Conservation (phyloP, 2,888 invertebrate species). For the Idaea aversata region DNA sequence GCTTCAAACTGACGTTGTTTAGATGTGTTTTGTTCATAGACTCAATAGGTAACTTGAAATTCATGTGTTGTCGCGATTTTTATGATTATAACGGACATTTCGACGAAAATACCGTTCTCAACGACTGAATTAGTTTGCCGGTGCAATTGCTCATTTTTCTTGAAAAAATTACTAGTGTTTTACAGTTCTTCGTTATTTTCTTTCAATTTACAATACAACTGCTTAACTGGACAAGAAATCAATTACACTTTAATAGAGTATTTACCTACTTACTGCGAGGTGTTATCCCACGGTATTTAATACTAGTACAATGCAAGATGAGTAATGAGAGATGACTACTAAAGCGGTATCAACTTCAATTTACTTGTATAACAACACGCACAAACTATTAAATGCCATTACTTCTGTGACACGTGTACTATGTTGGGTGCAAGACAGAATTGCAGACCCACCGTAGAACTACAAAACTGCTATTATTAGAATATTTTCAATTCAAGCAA, state of each 20-base stretch:
- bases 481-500: too few relatives aligned
- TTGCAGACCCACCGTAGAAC: too few relatives aligned
- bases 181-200: neutral
- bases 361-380: constrained; percentile 41
- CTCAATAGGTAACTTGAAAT: constrained; percentile 42
- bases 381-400: constrained; percentile 38
- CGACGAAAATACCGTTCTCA: constrained; percentile 64
- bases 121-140: constrained; percentile 63
- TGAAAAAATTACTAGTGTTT: neutral
- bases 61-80: constrained; percentile 55
- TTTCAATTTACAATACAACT: neutral
- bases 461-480: too few relatives aligned
- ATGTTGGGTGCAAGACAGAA: too few relatives aligned
- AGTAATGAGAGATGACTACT: constrained; percentile 9
- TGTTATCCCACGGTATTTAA: constrained; percentile 40
- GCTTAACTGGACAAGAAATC: constrained; percentile 12
- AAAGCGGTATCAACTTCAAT: constrained; percentile 36
- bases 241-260: constrained; percentile 12
- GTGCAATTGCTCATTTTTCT: neutral
- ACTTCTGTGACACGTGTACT: constrained; percentile 8
- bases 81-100: constrained; percentile 66
- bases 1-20: neutral
- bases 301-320: constrained; percentile 34
- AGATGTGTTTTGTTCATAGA: neutral
- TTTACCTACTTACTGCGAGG: constrained; percentile 16